Conservation (phyloP, 2,113 vertebrate species). For the Paralichthys olivaceus region DNA sequence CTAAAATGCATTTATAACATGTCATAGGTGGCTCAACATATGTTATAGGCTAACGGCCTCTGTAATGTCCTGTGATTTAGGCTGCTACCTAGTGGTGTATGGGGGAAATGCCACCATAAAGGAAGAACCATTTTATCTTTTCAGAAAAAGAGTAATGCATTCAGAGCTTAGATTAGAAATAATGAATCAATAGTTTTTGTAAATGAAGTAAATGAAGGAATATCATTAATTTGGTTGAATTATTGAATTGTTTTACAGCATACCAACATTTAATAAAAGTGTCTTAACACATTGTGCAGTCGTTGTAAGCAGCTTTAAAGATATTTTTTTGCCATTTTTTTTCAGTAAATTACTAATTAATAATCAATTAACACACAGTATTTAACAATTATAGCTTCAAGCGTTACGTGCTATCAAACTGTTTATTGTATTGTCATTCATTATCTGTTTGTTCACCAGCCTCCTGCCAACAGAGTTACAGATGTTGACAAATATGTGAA, state of each 20-base stretch:
- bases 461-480: not conserved
- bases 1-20: not conserved
- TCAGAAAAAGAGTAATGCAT: not conserved
- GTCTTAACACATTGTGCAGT: not conserved
- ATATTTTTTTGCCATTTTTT: not conserved
- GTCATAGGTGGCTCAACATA: not conserved
- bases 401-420: not conserved
- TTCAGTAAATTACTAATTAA: no score
- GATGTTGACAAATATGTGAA: not conserved
- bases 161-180: not conserved
- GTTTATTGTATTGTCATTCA: not conserved
- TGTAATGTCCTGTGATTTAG: not conserved
- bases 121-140: not conserved
- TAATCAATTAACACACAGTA: not conserved
- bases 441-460: not conserved
- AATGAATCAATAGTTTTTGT: no score
- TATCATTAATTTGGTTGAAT: no score
- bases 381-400: not conserved
- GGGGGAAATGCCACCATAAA: not conserved
- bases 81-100: constrained; percentile 5
- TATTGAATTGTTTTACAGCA: no score
- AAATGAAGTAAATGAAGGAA: no score
- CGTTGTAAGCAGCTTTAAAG: not conserved
- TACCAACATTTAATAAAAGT: not conserved
- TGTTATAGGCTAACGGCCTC: not conserved